These are phyloP conservation scores for Cephus rjabovi DNA, from an alignment of 2,888 invertebrate species.

Conservation along the genomic window DNA sequence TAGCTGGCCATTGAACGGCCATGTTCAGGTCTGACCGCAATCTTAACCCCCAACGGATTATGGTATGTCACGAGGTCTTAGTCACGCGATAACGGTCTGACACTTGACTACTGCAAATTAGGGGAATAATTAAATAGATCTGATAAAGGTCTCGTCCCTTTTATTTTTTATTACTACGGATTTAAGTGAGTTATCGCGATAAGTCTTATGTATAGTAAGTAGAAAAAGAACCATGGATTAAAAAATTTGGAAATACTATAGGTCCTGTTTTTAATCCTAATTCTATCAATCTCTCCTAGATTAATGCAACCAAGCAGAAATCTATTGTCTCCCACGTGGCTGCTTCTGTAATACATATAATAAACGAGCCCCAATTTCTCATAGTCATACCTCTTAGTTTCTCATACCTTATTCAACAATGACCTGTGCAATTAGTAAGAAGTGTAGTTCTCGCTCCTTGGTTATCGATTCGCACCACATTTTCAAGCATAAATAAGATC, in stretches of 20 bases:
- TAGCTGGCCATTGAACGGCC: constrained; percentile 20
- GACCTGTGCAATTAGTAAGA: constrained; percentile 34
- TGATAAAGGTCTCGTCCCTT: neutral
- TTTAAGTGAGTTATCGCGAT: neutral
- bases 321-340: neutral
- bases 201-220: neutral
- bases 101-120: neutral
- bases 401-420: constrained; percentile 42
- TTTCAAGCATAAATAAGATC: neutral
- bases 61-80: constrained; percentile 13
- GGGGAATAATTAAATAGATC: neutral
- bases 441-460: neutral
- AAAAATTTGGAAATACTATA: neutral
- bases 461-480: neutral
- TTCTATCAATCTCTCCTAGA: neutral
- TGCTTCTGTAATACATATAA: neutral
- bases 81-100: neutral
- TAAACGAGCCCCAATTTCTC: neutral
- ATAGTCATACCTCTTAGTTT: constrained; percentile 19
- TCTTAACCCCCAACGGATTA: constrained; percentile 27
- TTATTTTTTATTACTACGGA: neutral
- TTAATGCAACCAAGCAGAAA: neutral
- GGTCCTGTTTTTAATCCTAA: neutral
- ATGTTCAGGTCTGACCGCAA: constrained; percentile 15
- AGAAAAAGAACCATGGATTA: neutral